A percentile compares a stretch with the other conserved stretches of the same genome.
Conservation (phyloP, 92 coral and sea anemone species). For the Epizoanthus rinbou region DNA sequence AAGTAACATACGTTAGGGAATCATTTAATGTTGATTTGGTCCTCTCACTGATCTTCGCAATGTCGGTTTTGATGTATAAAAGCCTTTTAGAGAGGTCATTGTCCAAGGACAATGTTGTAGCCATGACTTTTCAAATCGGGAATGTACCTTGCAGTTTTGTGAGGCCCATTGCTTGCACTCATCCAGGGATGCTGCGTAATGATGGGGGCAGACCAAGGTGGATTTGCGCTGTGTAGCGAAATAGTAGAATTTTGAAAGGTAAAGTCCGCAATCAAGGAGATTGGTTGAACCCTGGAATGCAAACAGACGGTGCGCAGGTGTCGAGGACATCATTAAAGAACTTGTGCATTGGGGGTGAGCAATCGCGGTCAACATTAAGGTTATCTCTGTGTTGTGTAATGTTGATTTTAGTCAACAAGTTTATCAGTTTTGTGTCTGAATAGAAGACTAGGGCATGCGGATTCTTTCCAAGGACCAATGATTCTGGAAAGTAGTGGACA, state of each 20-base stretch:
- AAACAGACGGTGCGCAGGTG: constrained; percentile 11
- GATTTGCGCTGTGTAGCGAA: background rate
- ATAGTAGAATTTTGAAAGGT: constrained; percentile 4
- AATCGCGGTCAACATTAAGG: background rate
- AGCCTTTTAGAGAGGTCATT: background rate
- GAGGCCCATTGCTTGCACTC: constrained; percentile 2
- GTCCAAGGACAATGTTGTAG: background rate
- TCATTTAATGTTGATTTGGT: background rate
- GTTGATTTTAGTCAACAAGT: constrained; percentile 2
- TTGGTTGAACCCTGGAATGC: constrained; percentile 29
- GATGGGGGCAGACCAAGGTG: constrained; percentile 11
- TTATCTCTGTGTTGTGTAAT: background rate
- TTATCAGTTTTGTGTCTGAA: constrained; percentile 21
- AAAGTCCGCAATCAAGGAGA: background rate
- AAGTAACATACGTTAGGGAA: background rate
- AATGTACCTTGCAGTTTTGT: background rate
- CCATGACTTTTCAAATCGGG: background rate
- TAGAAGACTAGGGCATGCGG: constrained; percentile 37
- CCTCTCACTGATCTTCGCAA: background rate
- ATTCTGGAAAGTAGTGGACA: constrained; percentile 21
- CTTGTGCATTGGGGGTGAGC: background rate
- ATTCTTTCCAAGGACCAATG: constrained; percentile 28
- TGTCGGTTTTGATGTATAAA: background rate
- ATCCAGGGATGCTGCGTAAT: background rate
- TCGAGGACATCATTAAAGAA: background rate